Evolutionary conservation across 2,888 invertebrate species (phyloP), one percentile per base, ranked within the genome.

Genomic region (Drosophila acutilabella): DNA sequence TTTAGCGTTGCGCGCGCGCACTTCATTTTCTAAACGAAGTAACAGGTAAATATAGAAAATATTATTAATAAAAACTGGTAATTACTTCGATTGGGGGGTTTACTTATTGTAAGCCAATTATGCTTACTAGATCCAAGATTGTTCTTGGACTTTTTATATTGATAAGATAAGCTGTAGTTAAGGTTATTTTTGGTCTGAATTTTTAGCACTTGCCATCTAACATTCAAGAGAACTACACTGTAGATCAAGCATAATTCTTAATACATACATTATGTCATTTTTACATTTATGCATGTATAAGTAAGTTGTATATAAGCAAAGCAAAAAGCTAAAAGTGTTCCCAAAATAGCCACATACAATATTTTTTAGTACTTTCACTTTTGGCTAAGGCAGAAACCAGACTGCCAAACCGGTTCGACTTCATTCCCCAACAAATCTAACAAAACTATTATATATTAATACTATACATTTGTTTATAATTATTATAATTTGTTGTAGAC

Each of bases 361-460:
- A 30, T 30, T 38, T 33, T 48, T 13, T 48, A 33, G 48, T 30
- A 64, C 84, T 87, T 79, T 81, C 79, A 74, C 77, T 81, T 87
- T 78, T 71, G 40, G 23, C 41, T 23, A 41, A 7, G 41, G 13
- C 30, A 30, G 33, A 56, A 77, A 69, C 51, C 50, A n/a, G 69
- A 51, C 66, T 58, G 62, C 7, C 42, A 77, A 83, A 87, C 82
- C 82, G 81, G 82, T 83, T 87, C 41, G 40, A 50, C 66, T 20
- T 67, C 14, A 18, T 38, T 53, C n/a, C 45, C 41, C 30, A 30
- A 8, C 30, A 8, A 30, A 30, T 30, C 30, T 30, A 30, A 30
- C 30, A 30, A 30, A 6, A 30, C 8, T 66, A 44, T 59, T 38
- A 30, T 8, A 64, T 20, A 56, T 40, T 66, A 2, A 71, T 60